phyloP scores from a whole-genome alignment of 2,888 invertebrate genomes.

The Hirtodrosophila duncani region DNA sequence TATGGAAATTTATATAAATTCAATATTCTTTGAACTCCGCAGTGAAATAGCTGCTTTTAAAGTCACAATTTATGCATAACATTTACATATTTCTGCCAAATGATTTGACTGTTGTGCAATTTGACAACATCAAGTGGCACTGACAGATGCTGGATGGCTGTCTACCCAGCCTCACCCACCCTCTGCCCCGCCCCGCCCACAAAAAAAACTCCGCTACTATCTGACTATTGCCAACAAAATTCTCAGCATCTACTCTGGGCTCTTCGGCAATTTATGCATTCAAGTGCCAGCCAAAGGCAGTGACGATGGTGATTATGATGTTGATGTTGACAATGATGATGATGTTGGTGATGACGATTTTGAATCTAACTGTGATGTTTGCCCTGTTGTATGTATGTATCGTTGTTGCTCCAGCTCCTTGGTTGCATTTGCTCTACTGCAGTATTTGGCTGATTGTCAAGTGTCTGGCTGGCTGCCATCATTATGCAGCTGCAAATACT shows the following conservation, averaged over 20 bases:
- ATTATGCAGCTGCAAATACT: conserved; percentile 27
- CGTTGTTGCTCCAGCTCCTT: no score
- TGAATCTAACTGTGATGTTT: conserved; percentile 22
- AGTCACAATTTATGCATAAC: conserved; percentile 40
- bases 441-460: conserved; percentile 58
- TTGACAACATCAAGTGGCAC: conserved; percentile 66
- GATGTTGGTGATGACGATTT: conserved; percentile 16
- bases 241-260: conserved; percentile 41
- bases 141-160: conserved; percentile 23
- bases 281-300: conserved; percentile 59
- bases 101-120: conserved; percentile 59
- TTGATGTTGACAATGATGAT: conserved; percentile 43
- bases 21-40: no score
- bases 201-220: conserved; percentile 21
- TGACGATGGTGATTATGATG: conserved; percentile 26
- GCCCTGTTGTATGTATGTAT: conserved; percentile 35
- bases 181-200: neutral
- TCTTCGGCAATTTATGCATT: conserved; percentile 67
- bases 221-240: conserved; percentile 4
- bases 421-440: conserved; percentile 48
- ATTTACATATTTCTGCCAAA: conserved; percentile 53
- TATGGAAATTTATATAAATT: no score
- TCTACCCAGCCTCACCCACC: neutral
- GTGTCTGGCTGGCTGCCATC: conserved; percentile 47
- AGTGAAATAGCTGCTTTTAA: no score